Evolutionary conservation across 1,140 invertebrate species (phyloP).

Genomic region (Diachasmimorpha longicaudata): DNA sequence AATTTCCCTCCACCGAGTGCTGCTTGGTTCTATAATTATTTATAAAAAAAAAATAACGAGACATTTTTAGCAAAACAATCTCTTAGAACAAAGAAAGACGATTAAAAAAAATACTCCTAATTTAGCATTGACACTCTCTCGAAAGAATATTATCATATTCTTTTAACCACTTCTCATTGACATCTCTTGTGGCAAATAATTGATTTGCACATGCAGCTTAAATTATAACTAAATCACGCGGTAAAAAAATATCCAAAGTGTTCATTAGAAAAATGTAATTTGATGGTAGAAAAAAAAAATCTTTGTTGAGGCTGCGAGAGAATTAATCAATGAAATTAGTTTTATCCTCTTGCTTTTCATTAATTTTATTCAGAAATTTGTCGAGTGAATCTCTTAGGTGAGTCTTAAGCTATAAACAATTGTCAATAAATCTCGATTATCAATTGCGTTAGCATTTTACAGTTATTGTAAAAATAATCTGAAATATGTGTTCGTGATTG

Average conservation of each 20-base stretch:
- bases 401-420: too few species aligned
- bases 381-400: too few species aligned
- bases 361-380: too few species aligned
- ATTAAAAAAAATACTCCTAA: conserved; percentile 31
- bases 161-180: neutral
- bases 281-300: neutral
- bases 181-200: neutral
- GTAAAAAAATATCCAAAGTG: neutral
- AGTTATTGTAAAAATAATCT: neutral
- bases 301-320: neutral
- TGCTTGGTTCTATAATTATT: neutral
- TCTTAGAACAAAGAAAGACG: neutral
- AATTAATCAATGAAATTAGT: neutral
- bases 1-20: neutral
- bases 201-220: neutral
- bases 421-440: too few species aligned
- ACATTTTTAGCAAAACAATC: neutral
- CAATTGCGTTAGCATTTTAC: neutral
- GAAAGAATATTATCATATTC: conserved; percentile 3
- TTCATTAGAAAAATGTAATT: neutral
- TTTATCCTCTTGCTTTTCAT: neutral
- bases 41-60: neutral
- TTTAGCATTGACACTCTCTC: conserved; percentile 26
- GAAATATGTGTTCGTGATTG: neutral
- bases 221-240: neutral